Evolutionary conservation across 2,797 vertebrate species (phyloP).

Genomic region (Sebastes dallii): DNA sequence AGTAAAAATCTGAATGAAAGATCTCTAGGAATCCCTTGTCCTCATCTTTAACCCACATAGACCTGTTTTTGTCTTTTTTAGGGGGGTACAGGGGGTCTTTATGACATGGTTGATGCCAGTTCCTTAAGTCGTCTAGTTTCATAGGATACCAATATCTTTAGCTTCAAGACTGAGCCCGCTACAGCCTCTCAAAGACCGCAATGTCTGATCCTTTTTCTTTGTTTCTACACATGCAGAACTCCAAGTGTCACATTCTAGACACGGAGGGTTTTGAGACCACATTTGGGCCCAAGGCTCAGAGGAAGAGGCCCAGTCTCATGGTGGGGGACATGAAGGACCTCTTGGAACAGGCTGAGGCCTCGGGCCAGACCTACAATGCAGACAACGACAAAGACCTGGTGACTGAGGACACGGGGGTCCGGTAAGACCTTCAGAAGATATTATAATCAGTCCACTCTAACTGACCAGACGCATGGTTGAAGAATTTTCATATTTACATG

Average conservation of each 20-base stretch:
- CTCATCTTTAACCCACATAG: too few species aligned
- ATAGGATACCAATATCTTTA: background rate
- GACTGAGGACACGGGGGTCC: slow-evolving; percentile 91
- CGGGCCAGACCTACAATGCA: slow-evolving; percentile 80
- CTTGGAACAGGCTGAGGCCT: slow-evolving; percentile 87
- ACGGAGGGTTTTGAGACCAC: slow-evolving; percentile 95
- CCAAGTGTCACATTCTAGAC: slow-evolving; percentile 97
- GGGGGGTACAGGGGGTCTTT: too few species aligned
- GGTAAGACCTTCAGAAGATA: slow-evolving; percentile 75
- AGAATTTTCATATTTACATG: background rate
- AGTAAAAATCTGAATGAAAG: background rate
- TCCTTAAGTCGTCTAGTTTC: background rate
- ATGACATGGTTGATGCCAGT: too few species aligned
- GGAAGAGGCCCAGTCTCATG: slow-evolving; percentile 91
- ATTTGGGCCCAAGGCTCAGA: slow-evolving; percentile 95
- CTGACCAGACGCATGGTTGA: background rate
- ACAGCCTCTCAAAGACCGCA: background rate
- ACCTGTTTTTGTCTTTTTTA: too few species aligned
- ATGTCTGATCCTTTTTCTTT: background rate
- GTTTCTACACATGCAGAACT: slow-evolving; percentile 81
- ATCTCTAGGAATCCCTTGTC: background rate
- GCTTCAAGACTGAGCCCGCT: background rate
- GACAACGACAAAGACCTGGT: slow-evolving; percentile 92
- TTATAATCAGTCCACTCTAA: background rate
- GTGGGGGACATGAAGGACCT: slow-evolving; percentile 89